A percentile compares a stretch with the other conserved stretches of the same genome.
Evolutionary conservation across 2,113 vertebrate species (phyloP).

Genomic region (Alethe castanea): DNA sequence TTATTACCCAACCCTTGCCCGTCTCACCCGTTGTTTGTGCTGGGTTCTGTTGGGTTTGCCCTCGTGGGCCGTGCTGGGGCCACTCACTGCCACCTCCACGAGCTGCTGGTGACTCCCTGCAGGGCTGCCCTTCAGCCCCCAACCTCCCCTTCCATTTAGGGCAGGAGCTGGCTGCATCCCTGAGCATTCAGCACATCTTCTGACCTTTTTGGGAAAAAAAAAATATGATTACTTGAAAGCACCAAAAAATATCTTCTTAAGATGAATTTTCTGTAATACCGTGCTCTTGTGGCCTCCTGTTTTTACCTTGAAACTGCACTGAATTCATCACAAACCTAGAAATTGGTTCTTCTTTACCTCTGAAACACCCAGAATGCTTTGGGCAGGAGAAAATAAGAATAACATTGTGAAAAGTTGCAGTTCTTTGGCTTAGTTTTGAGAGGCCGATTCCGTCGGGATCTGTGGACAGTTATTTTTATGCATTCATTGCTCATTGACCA

Average conservation of each 20-base stretch:
- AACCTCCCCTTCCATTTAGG: neutral
- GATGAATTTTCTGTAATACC: rapidly evolving
- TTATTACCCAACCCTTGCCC: neutral
- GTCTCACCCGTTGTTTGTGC: neutral
- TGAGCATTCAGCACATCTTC: neutral
- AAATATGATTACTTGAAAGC: neutral
- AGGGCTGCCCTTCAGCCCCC: neutral
- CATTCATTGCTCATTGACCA: conserved; percentile 58
- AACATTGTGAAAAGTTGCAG: neutral
- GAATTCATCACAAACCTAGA: rapidly evolving
- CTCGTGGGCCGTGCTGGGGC: neutral
- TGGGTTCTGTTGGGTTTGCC: neutral
- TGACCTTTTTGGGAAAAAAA: neutral
- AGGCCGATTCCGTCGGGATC: neutral
- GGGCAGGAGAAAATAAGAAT: neutral
- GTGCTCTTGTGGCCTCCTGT: rapidly evolving
- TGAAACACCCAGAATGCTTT: neutral
- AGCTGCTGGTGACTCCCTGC: neutral
- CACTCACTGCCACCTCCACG: neutral
- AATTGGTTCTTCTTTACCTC: neutral
- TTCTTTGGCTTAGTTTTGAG: neutral
- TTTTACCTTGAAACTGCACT: neutral
- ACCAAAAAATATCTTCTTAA: neutral
- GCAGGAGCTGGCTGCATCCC: neutral
- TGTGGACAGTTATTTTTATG: conserved; percentile 13